These are phyloP conservation scores for Drosophila lutescens DNA, from an alignment of 2,888 invertebrate genomes.

Conservation along the genomic window DNA sequence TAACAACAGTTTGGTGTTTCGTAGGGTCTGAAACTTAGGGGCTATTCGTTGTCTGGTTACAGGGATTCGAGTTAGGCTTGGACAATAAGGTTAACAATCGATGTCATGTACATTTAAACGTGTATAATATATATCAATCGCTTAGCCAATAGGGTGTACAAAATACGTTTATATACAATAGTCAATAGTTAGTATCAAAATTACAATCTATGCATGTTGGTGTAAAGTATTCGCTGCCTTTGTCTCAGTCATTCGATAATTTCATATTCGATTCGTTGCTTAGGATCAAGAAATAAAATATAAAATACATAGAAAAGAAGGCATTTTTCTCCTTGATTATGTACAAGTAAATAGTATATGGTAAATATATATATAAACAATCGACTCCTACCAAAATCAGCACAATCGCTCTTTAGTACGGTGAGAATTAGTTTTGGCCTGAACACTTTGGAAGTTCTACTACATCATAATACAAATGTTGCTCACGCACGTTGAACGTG, in stretches of 20 bases:
- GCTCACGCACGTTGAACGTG: constrained; percentile 22
- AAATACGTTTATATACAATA: constrained; percentile 32
- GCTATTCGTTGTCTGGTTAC: constrained; percentile 45
- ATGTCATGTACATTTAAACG: constrained; percentile 1
- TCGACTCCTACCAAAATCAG: background rate
- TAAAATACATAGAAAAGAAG: constrained; percentile 1
- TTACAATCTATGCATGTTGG: constrained; percentile 32
- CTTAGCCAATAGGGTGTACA: constrained; percentile 16
- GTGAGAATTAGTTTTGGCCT: constrained; percentile 70
- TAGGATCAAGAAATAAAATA: constrained; percentile 8
- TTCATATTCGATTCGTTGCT: constrained; percentile 44
- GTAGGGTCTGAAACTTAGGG: constrained; percentile 19
- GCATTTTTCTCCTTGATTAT: constrained; percentile 17
- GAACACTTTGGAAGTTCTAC: constrained; percentile 77
- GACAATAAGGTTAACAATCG: background rate
- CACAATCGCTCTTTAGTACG: constrained; percentile 9
- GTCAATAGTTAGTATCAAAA: constrained; percentile 47
- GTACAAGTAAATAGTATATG: constrained; percentile 13
- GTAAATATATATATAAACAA: constrained; percentile 18
- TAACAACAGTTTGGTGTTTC: constrained; percentile 10
- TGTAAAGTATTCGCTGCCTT: constrained; percentile 51
- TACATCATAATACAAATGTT: constrained; percentile 45
- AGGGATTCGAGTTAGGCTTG: constrained; percentile 1
- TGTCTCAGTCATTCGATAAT: constrained; percentile 48
- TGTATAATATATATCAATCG: constrained; percentile 1